phyloP scores from a whole-genome alignment of 35 echinoderm and acorn worm genomes.

The Eucidaris tribuloides region DNA sequence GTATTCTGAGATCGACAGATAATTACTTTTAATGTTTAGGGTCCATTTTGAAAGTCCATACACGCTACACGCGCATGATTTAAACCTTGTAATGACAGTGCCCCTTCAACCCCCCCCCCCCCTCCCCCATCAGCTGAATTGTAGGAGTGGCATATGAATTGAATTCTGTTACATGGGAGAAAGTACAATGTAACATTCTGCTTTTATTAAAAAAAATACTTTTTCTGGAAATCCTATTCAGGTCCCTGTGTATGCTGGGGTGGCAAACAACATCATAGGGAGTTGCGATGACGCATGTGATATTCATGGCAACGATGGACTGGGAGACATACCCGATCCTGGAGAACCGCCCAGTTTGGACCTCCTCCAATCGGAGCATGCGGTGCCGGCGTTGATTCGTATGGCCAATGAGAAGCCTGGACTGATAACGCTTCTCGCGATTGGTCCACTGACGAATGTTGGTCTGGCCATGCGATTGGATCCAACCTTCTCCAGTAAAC shows the following conservation, averaged over 20 bases:
- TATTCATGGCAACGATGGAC: slow-evolving; percentile 17
- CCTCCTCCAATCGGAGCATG: slow-evolving; percentile 42
- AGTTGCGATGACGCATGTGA: not conserved
- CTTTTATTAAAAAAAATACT: not conserved
- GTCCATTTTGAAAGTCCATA: too few species aligned
- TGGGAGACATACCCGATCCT: slow-evolving; percentile 26
- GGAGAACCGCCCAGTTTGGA: slow-evolving; percentile 7
- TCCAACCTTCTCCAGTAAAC: slow-evolving; percentile 41
- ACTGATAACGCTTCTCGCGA: slow-evolving; percentile 44
- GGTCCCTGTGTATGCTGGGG: slow-evolving; percentile 22
- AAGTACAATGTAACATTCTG: not conserved
- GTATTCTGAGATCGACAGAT: too few species aligned
- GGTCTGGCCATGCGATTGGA: slow-evolving; percentile 58
- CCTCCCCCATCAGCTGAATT: not conserved
- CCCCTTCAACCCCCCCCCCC: not conserved
- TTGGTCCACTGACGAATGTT: slow-evolving; percentile 75
- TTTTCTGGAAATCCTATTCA: not conserved
- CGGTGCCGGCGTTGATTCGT: slow-evolving; percentile 39
- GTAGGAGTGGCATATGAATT: not conserved
- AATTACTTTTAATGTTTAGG: too few species aligned
- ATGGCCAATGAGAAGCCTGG: slow-evolving; percentile 48
- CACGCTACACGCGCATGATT: not conserved
- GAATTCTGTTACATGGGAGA: not conserved
- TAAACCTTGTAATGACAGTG: not conserved
- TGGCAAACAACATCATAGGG: not conserved